Percentiles rank a stretch among this genome's conserved stretches.
Conservation (phyloP, 2,113 vertebrate species). For the Eudorcas thomsonii region DNA sequence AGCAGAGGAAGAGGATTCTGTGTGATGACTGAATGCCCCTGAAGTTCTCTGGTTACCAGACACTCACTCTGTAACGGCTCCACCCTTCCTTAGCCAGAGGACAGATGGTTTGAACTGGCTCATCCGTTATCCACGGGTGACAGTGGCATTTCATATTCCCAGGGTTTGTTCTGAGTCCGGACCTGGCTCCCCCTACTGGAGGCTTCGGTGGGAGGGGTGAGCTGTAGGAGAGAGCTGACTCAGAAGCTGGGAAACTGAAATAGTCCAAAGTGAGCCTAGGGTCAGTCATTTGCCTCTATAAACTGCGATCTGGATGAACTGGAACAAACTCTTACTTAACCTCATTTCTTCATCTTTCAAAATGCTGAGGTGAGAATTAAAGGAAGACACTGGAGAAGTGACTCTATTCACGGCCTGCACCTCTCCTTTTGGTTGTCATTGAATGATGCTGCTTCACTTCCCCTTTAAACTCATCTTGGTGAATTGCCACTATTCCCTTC, state of each 20-base stretch:
- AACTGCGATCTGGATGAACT: background rate
- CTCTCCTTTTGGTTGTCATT: background rate
- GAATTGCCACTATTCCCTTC: background rate
- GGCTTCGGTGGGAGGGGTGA: background rate
- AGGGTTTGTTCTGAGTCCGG: background rate
- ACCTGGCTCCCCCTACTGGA: background rate
- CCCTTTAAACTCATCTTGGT: background rate
- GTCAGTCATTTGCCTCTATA: background rate
- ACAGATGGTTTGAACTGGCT: background rate
- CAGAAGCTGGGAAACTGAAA: background rate
- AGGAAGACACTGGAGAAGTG: background rate
- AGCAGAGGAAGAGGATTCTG: background rate
- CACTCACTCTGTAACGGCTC: background rate
- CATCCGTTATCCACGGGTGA: background rate
- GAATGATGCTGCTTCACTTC: background rate
- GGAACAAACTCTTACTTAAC: background rate
- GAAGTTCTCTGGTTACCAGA: conserved; percentile 1
- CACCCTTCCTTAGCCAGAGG: background rate
- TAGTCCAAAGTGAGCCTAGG: background rate
- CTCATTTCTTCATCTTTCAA: background rate
- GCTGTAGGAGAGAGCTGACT: background rate
- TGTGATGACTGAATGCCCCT: background rate
- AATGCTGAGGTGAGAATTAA: background rate
- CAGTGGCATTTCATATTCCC: background rate
- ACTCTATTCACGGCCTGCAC: background rate